Conservation (phyloP, 2,797 vertebrate genomes). For the Epinephelus malabaricus region DNA sequence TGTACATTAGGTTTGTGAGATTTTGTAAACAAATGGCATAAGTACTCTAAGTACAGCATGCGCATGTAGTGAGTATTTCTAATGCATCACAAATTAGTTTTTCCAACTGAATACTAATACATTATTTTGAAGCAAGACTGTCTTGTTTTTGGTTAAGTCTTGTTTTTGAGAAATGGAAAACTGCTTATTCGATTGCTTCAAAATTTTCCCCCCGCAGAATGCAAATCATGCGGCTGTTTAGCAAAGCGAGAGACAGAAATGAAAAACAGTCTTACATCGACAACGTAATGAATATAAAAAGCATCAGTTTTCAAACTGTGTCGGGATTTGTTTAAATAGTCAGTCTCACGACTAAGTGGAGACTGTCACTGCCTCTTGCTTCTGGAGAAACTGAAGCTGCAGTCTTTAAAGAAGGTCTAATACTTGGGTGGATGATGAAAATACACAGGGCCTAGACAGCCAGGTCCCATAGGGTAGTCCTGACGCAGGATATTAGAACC, state of each 20-base stretch:
- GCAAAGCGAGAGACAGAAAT: conserved; percentile 21
- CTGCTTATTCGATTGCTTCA: conserved; percentile 49
- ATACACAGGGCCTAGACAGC: conserved; percentile 51
- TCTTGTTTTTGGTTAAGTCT: conserved; percentile 56
- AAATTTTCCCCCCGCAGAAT: conserved; percentile 42
- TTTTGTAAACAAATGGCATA: conserved; percentile 61
- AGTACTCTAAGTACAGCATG: conserved; percentile 42
- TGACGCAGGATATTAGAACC: conserved; percentile 80
- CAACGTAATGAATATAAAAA: conserved; percentile 51
- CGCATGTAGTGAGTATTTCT: conserved; percentile 47
- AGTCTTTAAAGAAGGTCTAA: conserved; percentile 61
- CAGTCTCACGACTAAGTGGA: conserved; percentile 41
- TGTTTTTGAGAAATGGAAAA: conserved; percentile 60
- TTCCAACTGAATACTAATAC: conserved; percentile 60
- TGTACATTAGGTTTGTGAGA: conserved; percentile 52
- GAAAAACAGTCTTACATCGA: conserved; percentile 30
- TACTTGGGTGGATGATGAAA: conserved; percentile 75
- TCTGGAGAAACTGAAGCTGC: conserved; percentile 52
- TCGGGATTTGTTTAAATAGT: conserved; percentile 47
- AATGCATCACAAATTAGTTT: conserved; percentile 61
- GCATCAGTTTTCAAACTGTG: conserved; percentile 26
- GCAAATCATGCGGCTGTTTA: conserved; percentile 48
- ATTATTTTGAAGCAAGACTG: conserved; percentile 54
- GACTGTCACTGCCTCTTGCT: conserved; percentile 38
- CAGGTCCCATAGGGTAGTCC: conserved; percentile 59